Percentiles rank a stretch among this genome's conserved stretches.
Conservation (phyloP, 1,140 invertebrate species). For the Papilio polyxenes region DNA sequence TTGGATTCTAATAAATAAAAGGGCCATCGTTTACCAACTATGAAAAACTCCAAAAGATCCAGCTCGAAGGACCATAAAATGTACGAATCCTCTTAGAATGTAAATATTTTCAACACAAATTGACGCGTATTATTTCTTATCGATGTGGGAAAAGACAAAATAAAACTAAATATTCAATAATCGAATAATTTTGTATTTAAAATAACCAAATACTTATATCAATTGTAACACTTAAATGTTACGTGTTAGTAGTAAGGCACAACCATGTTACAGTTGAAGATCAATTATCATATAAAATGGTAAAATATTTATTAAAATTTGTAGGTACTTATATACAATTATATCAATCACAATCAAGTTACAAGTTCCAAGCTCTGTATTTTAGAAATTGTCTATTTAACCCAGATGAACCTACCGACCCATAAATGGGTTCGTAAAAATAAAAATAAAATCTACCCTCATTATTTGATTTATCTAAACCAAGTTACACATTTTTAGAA, state of each 20-base stretch:
- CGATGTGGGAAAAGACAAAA: background rate
- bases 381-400: background rate
- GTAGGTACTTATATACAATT: background rate
- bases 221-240: conserved; percentile 6
- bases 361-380: background rate
- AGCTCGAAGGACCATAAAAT: background rate
- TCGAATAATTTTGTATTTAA: conserved; percentile 21
- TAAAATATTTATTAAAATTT: background rate
- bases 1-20: no score
- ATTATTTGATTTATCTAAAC: no score
- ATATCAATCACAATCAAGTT: background rate
- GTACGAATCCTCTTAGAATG: background rate
- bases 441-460: no score
- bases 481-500: no score
- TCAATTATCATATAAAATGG: background rate
- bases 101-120: background rate
- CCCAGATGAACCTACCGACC: no score
- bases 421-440: no score
- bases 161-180: conserved; percentile 2
- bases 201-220: conserved; percentile 20
- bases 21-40: no score
- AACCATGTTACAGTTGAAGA: background rate
- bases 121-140: background rate
- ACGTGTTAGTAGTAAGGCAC: background rate
- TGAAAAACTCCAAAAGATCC: background rate